Evolutionary conservation across 2,888 invertebrate species (phyloP).

Genomic region (Tetheella fluctuosa): DNA sequence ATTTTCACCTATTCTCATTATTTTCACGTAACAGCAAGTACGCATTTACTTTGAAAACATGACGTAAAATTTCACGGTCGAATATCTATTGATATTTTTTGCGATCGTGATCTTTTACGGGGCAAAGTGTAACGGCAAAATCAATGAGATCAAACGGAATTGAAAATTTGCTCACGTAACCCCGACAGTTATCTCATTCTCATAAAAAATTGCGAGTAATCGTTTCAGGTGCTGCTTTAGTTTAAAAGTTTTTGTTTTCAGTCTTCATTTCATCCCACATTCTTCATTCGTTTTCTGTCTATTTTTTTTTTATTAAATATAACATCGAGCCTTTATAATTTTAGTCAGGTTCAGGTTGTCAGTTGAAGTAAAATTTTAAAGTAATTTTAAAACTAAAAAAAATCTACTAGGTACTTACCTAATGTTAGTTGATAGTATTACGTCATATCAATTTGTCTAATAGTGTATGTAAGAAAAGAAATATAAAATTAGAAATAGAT

Average conservation of each 20-base stretch:
- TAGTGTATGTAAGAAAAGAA: too few species aligned
- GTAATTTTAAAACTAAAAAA: too few species aligned
- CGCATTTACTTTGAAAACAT: background rate
- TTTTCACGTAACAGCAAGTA: background rate
- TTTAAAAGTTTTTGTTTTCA: background rate
- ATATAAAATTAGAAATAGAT: too few species aligned
- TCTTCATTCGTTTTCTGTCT: background rate
- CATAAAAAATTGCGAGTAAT: conserved; percentile 3
- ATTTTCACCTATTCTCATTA: background rate
- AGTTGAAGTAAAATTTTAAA: too few species aligned
- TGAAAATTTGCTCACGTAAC: conserved; percentile 1
- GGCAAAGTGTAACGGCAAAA: conserved; percentile 8
- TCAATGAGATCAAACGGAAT: conserved; percentile 6
- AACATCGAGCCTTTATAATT: background rate
- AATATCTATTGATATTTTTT: conserved; percentile 6
- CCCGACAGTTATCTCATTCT: conserved; percentile 7
- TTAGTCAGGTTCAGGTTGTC: background rate
- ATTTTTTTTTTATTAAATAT: background rate
- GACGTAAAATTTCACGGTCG: background rate
- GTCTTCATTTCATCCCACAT: background rate
- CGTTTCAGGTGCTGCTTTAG: background rate
- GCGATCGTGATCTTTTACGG: background rate
- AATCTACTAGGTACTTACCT: too few species aligned
- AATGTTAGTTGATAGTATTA: too few species aligned
- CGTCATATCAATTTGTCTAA: too few species aligned